These are phyloP conservation scores for Lampropteryx suffumata DNA, from an alignment of 2,888 invertebrate genomes.

Conservation along the genomic window DNA sequence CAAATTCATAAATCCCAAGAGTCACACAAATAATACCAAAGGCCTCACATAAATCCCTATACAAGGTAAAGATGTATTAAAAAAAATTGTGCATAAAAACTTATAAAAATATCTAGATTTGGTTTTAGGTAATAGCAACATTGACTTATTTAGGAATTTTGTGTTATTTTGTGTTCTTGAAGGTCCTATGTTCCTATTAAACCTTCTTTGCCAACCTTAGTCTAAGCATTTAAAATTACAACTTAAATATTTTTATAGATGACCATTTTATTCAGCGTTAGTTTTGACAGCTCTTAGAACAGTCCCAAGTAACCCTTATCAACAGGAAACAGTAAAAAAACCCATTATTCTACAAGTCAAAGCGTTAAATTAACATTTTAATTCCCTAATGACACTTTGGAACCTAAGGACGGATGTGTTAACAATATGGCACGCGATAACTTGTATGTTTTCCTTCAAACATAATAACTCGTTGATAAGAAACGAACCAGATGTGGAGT, in stretches of 20 bases:
- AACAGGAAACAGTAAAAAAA: conserved; percentile 39
- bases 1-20: not conserved
- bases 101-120: too few relatives aligned
- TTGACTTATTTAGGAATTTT: too few relatives aligned
- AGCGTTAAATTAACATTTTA: conserved; percentile 43
- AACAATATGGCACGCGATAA: conserved; percentile 63
- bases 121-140: too few relatives aligned
- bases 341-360: conserved; percentile 39
- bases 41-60: not conserved
- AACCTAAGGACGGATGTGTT: conserved; percentile 69
- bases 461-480: conserved; percentile 70
- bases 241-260: too few relatives aligned
- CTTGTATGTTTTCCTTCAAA: conserved; percentile 65
- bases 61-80: too few relatives aligned
- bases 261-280: not conserved
- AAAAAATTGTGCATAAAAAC: too few relatives aligned
- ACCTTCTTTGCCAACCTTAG: too few relatives aligned
- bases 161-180: too few relatives aligned
- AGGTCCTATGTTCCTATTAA: too few relatives aligned
- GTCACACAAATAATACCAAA: not conserved
- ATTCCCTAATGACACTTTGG: conserved; percentile 48
- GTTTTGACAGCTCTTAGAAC: not conserved
- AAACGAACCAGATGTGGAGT: conserved; percentile 67
- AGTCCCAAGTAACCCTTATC: conserved; percentile 36
- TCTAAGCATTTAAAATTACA: too few relatives aligned